Base-by-base conservation (phyloP, 2,113 vertebrate genomes). In the Felis chaus region DNA sequence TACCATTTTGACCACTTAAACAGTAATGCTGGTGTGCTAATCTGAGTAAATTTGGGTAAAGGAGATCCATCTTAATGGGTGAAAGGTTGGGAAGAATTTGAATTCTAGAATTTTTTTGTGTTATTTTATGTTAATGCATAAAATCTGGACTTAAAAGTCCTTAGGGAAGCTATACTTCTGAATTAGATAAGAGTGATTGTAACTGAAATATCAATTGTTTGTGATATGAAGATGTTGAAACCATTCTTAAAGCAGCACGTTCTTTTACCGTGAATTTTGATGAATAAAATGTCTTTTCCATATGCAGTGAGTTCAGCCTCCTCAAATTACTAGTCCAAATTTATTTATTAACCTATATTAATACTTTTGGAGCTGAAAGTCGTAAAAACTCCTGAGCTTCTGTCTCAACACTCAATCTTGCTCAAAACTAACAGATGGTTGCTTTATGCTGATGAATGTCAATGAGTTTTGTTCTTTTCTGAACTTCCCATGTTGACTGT, bases 251-350 rank as follows among this genome's bases (percentile, higher is more conserved):
- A 91, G 71, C 69, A 88, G 0, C 31, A 73, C 5, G 10, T 66
- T 94, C 25, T 78, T 96, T 83, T 88, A 15, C 79, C 5, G 82
- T 83, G 82, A 78, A 85, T 86, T 94, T 95, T 78, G 18, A 7
- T 83, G 14, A 50, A 65, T 93, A 88, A n/a, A 91, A 91, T 81
- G 39, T 16, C 39, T 94, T 93, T 78, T 95, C 74, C 73, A 10
- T 8, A 76, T 69, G 18, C 12, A 76, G 3, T 84, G 61, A 71
- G 11, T 95, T 92, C 45, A 78, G 25, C 73, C 25, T 69, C 31
- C 41, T 78, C 68, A 69, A 69, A 91, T 90, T 57, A 83, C 48
- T 90, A 53, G 55, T 85, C 19, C 36, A 78, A 15, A 76, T 23
- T 79, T 83, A 78, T 36, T 73, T 69, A 48, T 50, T 95, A 5